Percentiles rank a stretch among this genome's conserved stretches.
Conservation (phyloP, 1,140 invertebrate species). For the Aphis craccivora region DNA sequence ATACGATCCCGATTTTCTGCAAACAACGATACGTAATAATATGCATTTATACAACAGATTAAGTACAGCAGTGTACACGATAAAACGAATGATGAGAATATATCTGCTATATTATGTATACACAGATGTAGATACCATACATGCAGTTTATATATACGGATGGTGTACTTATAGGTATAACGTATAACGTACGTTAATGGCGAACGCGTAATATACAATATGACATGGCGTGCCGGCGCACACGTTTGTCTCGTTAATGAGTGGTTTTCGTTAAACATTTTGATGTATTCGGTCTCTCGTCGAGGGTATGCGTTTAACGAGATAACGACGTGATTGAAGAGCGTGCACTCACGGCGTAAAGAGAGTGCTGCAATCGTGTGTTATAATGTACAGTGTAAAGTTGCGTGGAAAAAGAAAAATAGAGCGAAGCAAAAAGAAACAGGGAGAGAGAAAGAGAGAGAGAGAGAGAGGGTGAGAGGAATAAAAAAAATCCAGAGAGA, state of each 20-base stretch:
- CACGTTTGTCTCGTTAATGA: constrained; percentile 9
- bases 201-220: neutral
- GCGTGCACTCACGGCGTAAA: neutral
- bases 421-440: neutral
- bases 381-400: neutral
- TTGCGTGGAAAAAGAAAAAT: neutral
- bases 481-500: neutral
- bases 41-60: neutral
- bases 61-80: neutral
- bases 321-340: constrained; percentile 14
- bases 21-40: neutral
- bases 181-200: neutral
- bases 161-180: too few species aligned
- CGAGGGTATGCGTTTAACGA: neutral
- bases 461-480: too few species aligned
- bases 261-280: constrained; percentile 20
- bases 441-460: neutral
- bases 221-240: neutral
- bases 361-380: neutral
- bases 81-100: neutral
- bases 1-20: neutral
- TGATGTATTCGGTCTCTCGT: neutral
- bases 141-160: too few species aligned
- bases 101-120: neutral
- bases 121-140: too few species aligned